Evolutionary conservation across 2,797 vertebrate genomes (phyloP), one percentile per base, ranked within the genome.

Genomic region (Diplodus sargus): DNA sequence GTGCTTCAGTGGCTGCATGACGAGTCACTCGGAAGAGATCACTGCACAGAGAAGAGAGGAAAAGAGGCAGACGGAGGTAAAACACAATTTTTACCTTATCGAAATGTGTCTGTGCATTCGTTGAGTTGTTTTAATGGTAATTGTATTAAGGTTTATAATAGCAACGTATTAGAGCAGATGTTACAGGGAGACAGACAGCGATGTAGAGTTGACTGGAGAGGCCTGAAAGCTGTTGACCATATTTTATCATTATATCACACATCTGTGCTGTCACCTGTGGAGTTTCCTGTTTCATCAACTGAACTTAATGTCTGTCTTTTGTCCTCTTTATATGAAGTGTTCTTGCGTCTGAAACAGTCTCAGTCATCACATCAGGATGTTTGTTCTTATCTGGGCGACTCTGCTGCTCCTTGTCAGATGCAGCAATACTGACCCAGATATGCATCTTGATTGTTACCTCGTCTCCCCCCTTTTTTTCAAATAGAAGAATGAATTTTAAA

Each of bases 1-100:
- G 58, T 13, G 51, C 68, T 49, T 47, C 60, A 28, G 56, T 62
- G 23, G 1, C n/a, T 43, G 14, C 23, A 11, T 11, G 39, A 11
- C 39, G 14, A 73, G 34, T 5, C 4, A 18, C 15, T 48, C 9
- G 34, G 30, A 58, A 28, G 64, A 60, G 42, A 0, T 69, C 64
- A 54, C 30, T 16, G 48, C 18, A 3, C 53, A 42, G 52, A 54
- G 22, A 56, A 22, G n/a, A 13, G 45, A 51, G 17, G 8, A 48
- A 66, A 61, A 25, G 20, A 60, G 25, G 9, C 43, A 47, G 4
- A 65, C 18, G 60, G 12, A 69, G 78, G 78, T 84, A 65, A 70
- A n/a, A 57, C 28, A 47, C 39, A 39, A 39, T 7, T 39, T 39
- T 11, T 39, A 39, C 8, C 9, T 39, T 39, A 39, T 39, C 10